phyloP scores from a whole-genome alignment of 2,113 vertebrate genomes.

The Nerophis lumbriciformis region DNA sequence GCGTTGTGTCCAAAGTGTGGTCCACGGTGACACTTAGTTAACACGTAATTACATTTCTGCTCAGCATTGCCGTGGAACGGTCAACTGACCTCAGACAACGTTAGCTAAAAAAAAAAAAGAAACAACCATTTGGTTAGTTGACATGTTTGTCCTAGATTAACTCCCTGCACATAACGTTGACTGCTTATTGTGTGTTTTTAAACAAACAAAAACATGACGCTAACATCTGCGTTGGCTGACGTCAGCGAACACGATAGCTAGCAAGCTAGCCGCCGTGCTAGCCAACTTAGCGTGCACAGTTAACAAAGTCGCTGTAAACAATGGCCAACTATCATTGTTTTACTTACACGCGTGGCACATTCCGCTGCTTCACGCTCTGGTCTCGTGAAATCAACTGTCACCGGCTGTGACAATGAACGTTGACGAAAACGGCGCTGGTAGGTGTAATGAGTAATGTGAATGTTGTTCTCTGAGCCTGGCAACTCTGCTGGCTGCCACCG shows the following conservation, averaged over 20 bases:
- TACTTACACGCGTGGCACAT: slow-evolving; percentile 42
- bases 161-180: background rate
- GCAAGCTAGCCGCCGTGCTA: slow-evolving; percentile 46
- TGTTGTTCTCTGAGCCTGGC: slow-evolving; percentile 27
- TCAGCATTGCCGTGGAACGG: slow-evolving; percentile 1
- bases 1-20: slow-evolving; percentile 13
- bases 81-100: slow-evolving; percentile 9
- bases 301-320: slow-evolving; percentile 44
- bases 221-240: slow-evolving; percentile 45
- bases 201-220: slow-evolving; percentile 49
- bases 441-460: slow-evolving; percentile 19
- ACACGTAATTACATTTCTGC: slow-evolving; percentile 1
- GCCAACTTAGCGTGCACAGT: slow-evolving; percentile 53
- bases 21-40: slow-evolving; percentile 10
- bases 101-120: background rate
- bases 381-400: background rate
- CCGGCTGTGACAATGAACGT: background rate
- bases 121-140: background rate
- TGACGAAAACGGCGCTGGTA: slow-evolving; percentile 4
- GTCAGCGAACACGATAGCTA: slow-evolving; percentile 52
- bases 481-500: slow-evolving; percentile 25
- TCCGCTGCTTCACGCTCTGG: background rate
- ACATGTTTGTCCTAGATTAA: background rate
- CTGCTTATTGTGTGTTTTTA: slow-evolving; percentile 31
- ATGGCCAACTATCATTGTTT: slow-evolving; percentile 18